Evolutionary conservation across 2,888 invertebrate genomes (phyloP).

Genomic region (Timandra comae): DNA sequence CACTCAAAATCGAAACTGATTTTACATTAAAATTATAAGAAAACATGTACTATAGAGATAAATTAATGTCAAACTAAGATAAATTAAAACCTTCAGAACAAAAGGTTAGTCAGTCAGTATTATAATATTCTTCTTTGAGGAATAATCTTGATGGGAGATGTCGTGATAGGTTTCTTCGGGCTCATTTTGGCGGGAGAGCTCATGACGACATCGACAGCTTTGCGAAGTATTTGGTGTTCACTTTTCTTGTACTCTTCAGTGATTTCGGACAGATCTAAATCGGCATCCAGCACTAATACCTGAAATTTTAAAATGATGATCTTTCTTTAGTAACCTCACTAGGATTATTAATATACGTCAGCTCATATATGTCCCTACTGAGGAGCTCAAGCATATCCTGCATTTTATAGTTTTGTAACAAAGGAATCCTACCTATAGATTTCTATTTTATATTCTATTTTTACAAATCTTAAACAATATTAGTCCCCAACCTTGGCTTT

Average conservation of each 20-base stretch:
- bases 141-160: slow-evolving; percentile 56
- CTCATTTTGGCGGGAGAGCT: slow-evolving; percentile 64
- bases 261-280: slow-evolving; percentile 80
- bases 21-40: not conserved
- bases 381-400: too few species aligned
- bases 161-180: slow-evolving; percentile 63
- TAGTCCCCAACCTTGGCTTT: too few species aligned
- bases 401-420: too few species aligned
- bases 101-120: slow-evolving; percentile 22
- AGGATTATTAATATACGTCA: too few species aligned
- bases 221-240: slow-evolving; percentile 70
- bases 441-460: too few species aligned
- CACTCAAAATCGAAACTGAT: not conserved
- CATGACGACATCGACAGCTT: slow-evolving; percentile 69
- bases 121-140: slow-evolving; percentile 58
- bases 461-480: too few species aligned
- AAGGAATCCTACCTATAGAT: too few species aligned
- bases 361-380: too few species aligned
- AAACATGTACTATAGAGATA: slow-evolving; percentile 3
- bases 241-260: slow-evolving; percentile 79
- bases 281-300: slow-evolving; percentile 82
- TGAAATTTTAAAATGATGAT: slow-evolving; percentile 30
- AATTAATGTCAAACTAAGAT: slow-evolving; percentile 13
- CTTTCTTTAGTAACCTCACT: not conserved
- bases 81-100: slow-evolving; percentile 13